Conservation (phyloP, 1,140 invertebrate genomes). For the Planococcus citri region DNA sequence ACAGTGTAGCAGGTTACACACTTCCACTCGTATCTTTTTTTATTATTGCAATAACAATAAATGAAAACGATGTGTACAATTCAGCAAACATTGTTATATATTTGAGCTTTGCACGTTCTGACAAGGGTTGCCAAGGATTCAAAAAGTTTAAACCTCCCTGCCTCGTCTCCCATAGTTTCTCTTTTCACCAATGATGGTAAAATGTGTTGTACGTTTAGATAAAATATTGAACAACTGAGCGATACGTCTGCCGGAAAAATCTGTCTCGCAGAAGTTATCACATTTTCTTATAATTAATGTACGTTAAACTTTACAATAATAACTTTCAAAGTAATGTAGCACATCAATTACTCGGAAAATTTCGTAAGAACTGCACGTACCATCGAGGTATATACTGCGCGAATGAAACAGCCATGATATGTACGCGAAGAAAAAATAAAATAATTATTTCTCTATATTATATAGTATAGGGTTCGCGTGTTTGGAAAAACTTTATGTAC, state of each 20-base stretch:
- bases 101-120: too few relatives aligned
- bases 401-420: not conserved
- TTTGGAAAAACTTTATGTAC: not conserved
- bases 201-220: not conserved
- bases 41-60: too few relatives aligned
- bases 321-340: not conserved
- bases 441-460: not conserved
- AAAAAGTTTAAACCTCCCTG: too few relatives aligned
- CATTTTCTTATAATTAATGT: not conserved
- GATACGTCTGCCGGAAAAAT: constrained; percentile 2
- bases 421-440: not conserved
- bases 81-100: too few relatives aligned
- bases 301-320: not conserved
- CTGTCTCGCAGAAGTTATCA: constrained; percentile 2
- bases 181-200: too few relatives aligned
- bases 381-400: not conserved
- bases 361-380: not conserved
- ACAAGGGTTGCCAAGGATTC: too few relatives aligned
- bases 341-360: constrained; percentile 3
- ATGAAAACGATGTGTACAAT: too few relatives aligned
- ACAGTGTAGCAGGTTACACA: too few relatives aligned
- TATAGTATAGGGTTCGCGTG: not conserved
- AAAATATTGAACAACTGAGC: not conserved
- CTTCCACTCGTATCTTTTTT: too few relatives aligned
- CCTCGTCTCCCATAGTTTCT: too few relatives aligned